Evolutionary conservation across 2,888 invertebrate species (phyloP), one percentile per base, ranked within the genome.

Genomic region (Ecliptopera silaceata): DNA sequence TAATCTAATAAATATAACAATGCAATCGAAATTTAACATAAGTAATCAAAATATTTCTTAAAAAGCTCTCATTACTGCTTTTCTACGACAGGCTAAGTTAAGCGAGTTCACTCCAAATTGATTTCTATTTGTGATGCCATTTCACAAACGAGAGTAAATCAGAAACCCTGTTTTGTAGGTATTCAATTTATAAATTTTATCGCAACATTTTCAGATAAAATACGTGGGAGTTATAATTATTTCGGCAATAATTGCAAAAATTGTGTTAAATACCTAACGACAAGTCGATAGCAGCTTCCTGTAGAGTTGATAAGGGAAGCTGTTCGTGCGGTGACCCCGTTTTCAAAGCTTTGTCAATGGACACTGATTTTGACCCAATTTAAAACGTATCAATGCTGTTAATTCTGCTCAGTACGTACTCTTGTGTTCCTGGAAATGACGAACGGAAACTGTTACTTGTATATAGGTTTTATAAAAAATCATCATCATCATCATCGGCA

Each of bases 211-310:
- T 61, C 56, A 49, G 42, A 64, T 59, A 56, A 71, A 68, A 74
- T 73, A n/a, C 78, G 85, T 86, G 84, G 85, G 80, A 82, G 86
- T 86, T 72, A 75, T 73, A 77, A 82, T 84, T 84, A 88, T 89
- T 90, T 91, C 90, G 91, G 90, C 90, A 90, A 90, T 79, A 77
- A 87, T 90, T 90, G 91, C 91, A 90, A 90, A 90, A 90, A 90
- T 86, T 86, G 76, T 87, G 82, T 84, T 88, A 84, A 76, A 75
- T 84, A 84, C 82, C 82, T 80, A 87, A 82, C 88, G 88, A 86
- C 87, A 87, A 85, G 78, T 85, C 84, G 91, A 91, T 91, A 91
- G 77, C 77, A 70, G 80, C 68, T 86, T 91, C 90, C 91, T 87
- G 88, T 74, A 72, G 69, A 65, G 68, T 66, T 69, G 90, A 90